Conservation (phyloP, 2,113 vertebrate genomes). For the Bucco capensis region DNA sequence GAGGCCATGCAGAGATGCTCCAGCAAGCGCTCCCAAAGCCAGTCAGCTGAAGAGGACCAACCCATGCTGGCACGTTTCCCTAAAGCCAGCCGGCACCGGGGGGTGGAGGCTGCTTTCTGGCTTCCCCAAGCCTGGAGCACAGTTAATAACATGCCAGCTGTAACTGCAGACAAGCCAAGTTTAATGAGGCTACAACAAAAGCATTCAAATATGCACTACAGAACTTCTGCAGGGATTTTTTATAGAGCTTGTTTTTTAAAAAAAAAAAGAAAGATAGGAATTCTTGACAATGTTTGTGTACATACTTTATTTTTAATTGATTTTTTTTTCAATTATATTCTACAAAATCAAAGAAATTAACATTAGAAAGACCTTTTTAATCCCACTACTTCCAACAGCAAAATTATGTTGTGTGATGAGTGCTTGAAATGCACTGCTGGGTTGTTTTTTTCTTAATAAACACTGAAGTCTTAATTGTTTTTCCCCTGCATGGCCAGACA, state of each 20-base stretch:
- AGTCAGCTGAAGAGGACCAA: constrained; percentile 58
- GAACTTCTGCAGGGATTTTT: constrained; percentile 59
- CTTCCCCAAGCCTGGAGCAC: constrained; percentile 67
- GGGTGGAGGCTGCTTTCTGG: constrained; percentile 67
- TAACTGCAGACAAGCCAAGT: constrained; percentile 72
- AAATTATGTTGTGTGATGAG: constrained; percentile 19
- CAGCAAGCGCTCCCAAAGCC: constrained; percentile 21
- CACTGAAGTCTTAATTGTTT: constrained; percentile 39
- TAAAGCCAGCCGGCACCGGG: constrained; percentile 61
- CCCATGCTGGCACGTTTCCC: constrained; percentile 60
- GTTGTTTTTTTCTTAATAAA: constrained; percentile 51
- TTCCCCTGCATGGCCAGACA: background rate
- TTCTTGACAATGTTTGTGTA: constrained; percentile 15
- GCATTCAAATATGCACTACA: constrained; percentile 64
- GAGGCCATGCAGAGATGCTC: background rate
- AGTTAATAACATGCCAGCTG: constrained; percentile 72
- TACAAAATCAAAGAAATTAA: constrained; percentile 1
- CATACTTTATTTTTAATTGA: background rate
- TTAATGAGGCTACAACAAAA: constrained; percentile 73
- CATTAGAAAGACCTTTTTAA: constrained; percentile 15
- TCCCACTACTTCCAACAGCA: constrained; percentile 24
- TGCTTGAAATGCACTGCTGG: constrained; percentile 39
- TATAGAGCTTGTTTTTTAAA: background rate
- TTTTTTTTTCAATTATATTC: background rate
- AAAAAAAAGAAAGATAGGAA: constrained; percentile 19